Conservation (phyloP, 2,797 vertebrate species). For the Siniperca obscura region DNA sequence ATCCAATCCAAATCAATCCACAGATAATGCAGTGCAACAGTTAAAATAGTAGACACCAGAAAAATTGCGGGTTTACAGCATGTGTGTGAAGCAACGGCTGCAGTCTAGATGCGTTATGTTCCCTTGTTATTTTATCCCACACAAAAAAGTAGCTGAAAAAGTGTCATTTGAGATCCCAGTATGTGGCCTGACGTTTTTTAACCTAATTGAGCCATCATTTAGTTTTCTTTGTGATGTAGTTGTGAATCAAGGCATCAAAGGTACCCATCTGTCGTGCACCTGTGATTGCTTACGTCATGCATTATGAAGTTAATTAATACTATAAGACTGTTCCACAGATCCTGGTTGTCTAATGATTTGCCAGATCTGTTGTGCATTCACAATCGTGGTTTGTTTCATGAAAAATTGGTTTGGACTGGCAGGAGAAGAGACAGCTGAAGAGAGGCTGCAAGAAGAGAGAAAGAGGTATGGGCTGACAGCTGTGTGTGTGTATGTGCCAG, state of each 20-base stretch:
- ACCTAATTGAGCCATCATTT: constrained; percentile 40
- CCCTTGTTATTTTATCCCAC: background rate
- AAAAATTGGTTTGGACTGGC: constrained; percentile 17
- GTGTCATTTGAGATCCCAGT: constrained; percentile 8
- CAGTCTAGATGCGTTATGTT: background rate
- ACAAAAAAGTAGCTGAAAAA: constrained; percentile 1
- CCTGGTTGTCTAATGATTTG: constrained; percentile 9
- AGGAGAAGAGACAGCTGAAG: constrained; percentile 8
- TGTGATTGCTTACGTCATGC: constrained; percentile 33
- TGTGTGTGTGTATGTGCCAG: background rate
- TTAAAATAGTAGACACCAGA: background rate
- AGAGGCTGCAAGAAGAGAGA: constrained; percentile 11
- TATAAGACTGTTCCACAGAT: constrained; percentile 8
- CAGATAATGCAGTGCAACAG: background rate
- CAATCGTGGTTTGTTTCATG: background rate
- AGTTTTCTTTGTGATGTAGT: constrained; percentile 32
- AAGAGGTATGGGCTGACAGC: background rate
- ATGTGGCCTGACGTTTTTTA: constrained; percentile 8
- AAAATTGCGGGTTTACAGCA: background rate
- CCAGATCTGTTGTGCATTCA: constrained; percentile 14
- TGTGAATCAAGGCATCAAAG: constrained; percentile 30
- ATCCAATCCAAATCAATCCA: background rate
- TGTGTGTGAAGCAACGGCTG: background rate
- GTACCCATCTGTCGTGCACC: constrained; percentile 49
- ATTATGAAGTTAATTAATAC: constrained; percentile 37